Evolutionary conservation across 1,140 invertebrate species (phyloP).

Genomic region (Pogonomyrmex californicus): DNA sequence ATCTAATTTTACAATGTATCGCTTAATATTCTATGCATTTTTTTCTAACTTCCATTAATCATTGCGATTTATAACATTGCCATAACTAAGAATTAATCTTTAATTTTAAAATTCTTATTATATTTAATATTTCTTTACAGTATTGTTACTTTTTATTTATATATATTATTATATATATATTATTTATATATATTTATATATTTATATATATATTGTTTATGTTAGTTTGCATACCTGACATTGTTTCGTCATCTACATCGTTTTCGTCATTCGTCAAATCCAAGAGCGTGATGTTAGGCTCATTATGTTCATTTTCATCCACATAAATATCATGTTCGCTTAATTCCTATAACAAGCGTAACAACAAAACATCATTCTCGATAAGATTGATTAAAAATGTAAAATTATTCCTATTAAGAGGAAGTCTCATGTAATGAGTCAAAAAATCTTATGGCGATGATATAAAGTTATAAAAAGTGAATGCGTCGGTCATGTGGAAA

Average conservation of each 20-base stretch:
- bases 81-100: background rate
- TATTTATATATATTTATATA: background rate
- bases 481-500: background rate
- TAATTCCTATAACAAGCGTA: conserved; percentile 87
- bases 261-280: conserved; percentile 92
- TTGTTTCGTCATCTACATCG: conserved; percentile 94
- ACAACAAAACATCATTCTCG: conserved; percentile 40
- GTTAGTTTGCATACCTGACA: conserved; percentile 89
- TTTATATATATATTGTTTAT: background rate
- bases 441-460: background rate
- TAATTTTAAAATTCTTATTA: background rate
- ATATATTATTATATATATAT: background rate
- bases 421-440: too few species aligned
- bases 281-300: conserved; percentile 82
- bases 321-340: conserved; percentile 90
- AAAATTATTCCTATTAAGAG: too few species aligned
- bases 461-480: background rate
- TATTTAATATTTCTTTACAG: background rate
- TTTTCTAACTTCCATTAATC: conserved; percentile 5
- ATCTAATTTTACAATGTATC: conserved; percentile 70
- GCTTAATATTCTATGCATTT: background rate
- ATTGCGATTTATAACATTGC: background rate
- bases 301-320: conserved; percentile 87
- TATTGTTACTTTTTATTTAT: background rate
- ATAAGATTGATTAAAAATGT: background rate